phyloP scores from a whole-genome alignment of 2,888 invertebrate genomes.

The Lomographa bimaculata region DNA sequence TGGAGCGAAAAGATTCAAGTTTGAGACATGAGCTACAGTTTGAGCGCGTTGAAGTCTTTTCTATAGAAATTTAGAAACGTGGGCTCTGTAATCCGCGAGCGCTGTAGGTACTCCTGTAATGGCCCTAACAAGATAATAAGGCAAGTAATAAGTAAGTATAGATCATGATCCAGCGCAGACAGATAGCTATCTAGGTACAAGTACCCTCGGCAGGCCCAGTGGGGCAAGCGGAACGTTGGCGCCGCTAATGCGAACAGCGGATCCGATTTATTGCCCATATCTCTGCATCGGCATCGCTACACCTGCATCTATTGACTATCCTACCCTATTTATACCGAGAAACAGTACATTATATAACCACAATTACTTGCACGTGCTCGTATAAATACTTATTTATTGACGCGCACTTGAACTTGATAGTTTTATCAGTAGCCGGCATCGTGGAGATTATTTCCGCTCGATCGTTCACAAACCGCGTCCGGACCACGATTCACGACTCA shows the following conservation, averaged over 20 bases:
- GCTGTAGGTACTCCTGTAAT: slow-evolving; percentile 16
- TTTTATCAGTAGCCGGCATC: slow-evolving; percentile 39
- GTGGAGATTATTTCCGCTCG: slow-evolving; percentile 50
- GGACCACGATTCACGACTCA: slow-evolving; percentile 31
- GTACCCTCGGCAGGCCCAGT: slow-evolving; percentile 35
- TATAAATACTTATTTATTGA: slow-evolving; percentile 55
- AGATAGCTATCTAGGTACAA: slow-evolving; percentile 46
- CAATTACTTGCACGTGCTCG: slow-evolving; percentile 53
- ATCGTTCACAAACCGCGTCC: slow-evolving; percentile 28
- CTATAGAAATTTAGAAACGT: slow-evolving; percentile 2
- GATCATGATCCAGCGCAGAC: slow-evolving; percentile 33
- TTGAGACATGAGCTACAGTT: background rate
- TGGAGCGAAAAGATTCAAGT: too few relatives aligned
- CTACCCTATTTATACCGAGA: slow-evolving; percentile 48
- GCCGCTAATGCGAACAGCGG: slow-evolving; percentile 69
- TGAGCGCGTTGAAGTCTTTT: slow-evolving; percentile 14
- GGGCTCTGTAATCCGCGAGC: slow-evolving; percentile 1
- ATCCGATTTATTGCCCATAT: slow-evolving; percentile 72
- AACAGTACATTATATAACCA: slow-evolving; percentile 58
- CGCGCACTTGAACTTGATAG: slow-evolving; percentile 70
- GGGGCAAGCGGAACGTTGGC: slow-evolving; percentile 64
- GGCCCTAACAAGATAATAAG: slow-evolving; percentile 21
- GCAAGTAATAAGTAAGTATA: slow-evolving; percentile 24
- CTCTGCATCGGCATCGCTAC: slow-evolving; percentile 59
- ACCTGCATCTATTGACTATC: slow-evolving; percentile 68